Evolutionary conservation across 2,797 vertebrate species (phyloP), one percentile per base, ranked within the genome.

Genomic region (Chloroceryle inda): DNA sequence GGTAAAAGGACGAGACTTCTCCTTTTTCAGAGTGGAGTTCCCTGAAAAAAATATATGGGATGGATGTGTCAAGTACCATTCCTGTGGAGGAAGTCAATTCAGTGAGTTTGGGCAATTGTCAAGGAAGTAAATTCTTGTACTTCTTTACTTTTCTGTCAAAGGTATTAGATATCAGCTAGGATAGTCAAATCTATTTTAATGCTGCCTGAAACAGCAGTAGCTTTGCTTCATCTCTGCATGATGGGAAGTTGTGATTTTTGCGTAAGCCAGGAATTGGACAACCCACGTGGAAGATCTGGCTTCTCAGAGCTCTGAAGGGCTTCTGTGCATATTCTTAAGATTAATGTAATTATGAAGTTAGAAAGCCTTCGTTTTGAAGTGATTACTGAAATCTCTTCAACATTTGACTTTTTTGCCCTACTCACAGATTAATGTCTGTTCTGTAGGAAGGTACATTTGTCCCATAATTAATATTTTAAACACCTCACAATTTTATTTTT

Each of bases 211-310:
- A 63, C 61, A 89, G 61, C 78, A 68, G 26, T 87, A 89, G 72
- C 71, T 96, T 63, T 89, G 33, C 67, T 88, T 92, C 88, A 19
- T 76, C 49, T 88, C 61, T 89, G 69, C 52, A 63, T 92, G 90
- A 93, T 89, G 52, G 68, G 77, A 86, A 94, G 62, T 91, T 6
- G 11, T 79, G 86, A 72, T 87, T 80, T 61, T 81, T 83, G 58
- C 0, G 1, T 87, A 59, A 91, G 64, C 81, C 64, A 76, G 77
- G 71, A 92, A 35, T 2, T 1, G 3, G 64, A 79, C 56, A 79
- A 87, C 12, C 61, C 29, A 23, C 50, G 38, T 53, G 72, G 68
- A 29, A 13, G n/a, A 63, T 72, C 68, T 89, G 78, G 18, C 35
- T 80, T 80, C 49, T 67, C 40, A 40, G 40, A 40, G 40, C 40